Evolutionary conservation across 2,113 vertebrate species (phyloP).

Genomic region (Loxodonta africana): DNA sequence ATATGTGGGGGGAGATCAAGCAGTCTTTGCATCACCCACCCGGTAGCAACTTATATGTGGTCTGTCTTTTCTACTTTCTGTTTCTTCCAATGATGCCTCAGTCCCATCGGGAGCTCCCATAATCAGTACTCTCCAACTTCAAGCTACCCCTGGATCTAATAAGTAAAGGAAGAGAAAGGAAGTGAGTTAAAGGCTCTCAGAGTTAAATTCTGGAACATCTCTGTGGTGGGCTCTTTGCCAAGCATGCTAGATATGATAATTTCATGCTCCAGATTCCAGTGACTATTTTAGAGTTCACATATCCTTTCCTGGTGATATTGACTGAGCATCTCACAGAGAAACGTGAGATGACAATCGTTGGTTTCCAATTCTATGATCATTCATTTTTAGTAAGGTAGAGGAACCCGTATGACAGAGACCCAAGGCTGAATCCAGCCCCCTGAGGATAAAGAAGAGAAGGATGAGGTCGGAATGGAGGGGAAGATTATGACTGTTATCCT

Average conservation of each 20-base stretch:
- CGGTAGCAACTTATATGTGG: neutral
- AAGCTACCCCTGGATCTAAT: neutral
- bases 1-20: neutral
- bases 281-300: neutral
- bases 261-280: neutral
- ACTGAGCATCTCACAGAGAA: neutral
- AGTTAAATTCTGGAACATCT: neutral
- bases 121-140: neutral
- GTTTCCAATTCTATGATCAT: neutral
- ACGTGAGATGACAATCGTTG: neutral
- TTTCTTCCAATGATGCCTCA: neutral
- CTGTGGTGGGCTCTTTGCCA: neutral
- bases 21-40: too few relatives aligned
- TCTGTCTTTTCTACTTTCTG: neutral
- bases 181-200: neutral
- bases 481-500: fast-evolving
- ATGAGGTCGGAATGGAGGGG: neutral
- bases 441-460: neutral
- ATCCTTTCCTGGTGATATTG: neutral
- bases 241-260: too few relatives aligned
- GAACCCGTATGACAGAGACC: neutral
- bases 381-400: neutral
- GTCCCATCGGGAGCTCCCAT: neutral
- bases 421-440: neutral
- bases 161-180: neutral